phyloP scores from a whole-genome alignment of 2,888 invertebrate species.

The Lasioglossum leucozonium region DNA sequence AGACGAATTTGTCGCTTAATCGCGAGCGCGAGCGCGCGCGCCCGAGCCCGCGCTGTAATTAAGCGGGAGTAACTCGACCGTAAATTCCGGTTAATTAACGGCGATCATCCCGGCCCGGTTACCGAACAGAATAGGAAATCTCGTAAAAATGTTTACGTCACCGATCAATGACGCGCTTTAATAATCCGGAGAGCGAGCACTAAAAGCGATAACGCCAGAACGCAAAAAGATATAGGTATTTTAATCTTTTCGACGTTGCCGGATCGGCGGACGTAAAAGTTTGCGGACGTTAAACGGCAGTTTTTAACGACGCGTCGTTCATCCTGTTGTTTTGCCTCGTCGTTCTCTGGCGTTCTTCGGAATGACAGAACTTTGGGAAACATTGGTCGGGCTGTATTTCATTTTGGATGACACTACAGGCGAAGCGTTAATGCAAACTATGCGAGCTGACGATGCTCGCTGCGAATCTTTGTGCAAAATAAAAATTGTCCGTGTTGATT shows the following conservation, averaged over 20 bases:
- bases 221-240: background rate
- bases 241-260: background rate
- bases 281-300: background rate
- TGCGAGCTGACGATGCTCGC: background rate
- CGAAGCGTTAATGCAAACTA: background rate
- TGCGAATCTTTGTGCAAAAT: too few species aligned
- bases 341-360: background rate
- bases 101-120: background rate
- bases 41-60: constrained; percentile 28
- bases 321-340: background rate
- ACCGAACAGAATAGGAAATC: background rate
- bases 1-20: constrained; percentile 13
- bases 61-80: background rate
- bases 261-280: background rate
- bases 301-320: background rate
- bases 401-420: background rate
- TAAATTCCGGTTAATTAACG: constrained; percentile 10
- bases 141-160: constrained; percentile 16
- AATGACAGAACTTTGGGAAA: background rate
- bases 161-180: background rate
- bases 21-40: background rate
- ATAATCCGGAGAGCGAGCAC: background rate
- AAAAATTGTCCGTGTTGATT: too few species aligned
- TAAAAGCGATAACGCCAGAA: background rate
- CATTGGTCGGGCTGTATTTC: background rate